These are phyloP conservation scores for Toxotes chatareus DNA, from an alignment of 2,113 vertebrate species.

Conservation along the genomic window DNA sequence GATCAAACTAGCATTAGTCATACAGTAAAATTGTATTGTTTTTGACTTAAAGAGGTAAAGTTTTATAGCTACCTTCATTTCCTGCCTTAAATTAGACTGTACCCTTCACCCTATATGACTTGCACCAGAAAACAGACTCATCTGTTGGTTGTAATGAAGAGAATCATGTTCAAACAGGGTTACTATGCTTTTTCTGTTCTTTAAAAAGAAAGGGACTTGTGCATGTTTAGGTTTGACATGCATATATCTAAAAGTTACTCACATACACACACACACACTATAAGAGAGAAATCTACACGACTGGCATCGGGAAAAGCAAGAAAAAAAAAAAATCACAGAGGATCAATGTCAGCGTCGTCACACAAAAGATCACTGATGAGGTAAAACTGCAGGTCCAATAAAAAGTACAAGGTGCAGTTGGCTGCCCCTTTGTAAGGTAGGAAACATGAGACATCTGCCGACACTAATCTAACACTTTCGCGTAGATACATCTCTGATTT, in stretches of 20 bases:
- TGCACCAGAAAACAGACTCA: slow-evolving; percentile 58
- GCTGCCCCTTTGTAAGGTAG: slow-evolving; percentile 72
- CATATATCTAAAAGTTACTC: slow-evolving; percentile 58
- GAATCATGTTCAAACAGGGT: slow-evolving; percentile 44
- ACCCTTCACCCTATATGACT: slow-evolving; percentile 50
- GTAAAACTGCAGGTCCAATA: slow-evolving; percentile 84
- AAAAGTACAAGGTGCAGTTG: slow-evolving; percentile 75
- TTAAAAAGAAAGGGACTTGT: slow-evolving; percentile 34
- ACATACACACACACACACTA: slow-evolving; percentile 39
- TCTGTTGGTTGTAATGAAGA: slow-evolving; percentile 56
- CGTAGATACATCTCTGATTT: slow-evolving; percentile 69
- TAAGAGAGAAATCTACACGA: slow-evolving; percentile 50
- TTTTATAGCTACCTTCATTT: slow-evolving; percentile 74
- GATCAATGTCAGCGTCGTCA: slow-evolving; percentile 70
- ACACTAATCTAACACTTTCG: slow-evolving; percentile 68
- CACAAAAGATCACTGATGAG: slow-evolving; percentile 77
- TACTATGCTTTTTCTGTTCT: slow-evolving; percentile 29
- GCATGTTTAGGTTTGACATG: slow-evolving; percentile 70
- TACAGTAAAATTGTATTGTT: slow-evolving; percentile 69
- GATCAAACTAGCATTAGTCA: slow-evolving; percentile 71
- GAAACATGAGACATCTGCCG: slow-evolving; percentile 70
- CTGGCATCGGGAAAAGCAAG: slow-evolving; percentile 61
- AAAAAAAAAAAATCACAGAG: slow-evolving; percentile 58
- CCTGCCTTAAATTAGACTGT: slow-evolving; percentile 47
- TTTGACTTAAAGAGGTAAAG: slow-evolving; percentile 74